These are phyloP conservation scores for Callosobruchus maculatus DNA, from an alignment of 2,888 invertebrate species.

Conservation along the genomic window DNA sequence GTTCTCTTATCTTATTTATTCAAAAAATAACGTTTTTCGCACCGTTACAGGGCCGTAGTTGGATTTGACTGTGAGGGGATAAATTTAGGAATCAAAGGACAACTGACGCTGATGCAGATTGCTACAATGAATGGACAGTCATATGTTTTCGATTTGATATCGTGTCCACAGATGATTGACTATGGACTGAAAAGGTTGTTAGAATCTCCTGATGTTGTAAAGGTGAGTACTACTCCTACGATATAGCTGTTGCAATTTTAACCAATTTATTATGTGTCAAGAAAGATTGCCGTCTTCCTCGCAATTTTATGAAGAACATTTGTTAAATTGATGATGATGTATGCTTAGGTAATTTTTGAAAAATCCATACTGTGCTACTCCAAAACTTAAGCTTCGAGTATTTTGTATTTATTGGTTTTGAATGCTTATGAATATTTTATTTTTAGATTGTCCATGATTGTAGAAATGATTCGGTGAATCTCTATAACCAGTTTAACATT, in stretches of 20 bases:
- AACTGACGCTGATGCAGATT: constrained; percentile 81
- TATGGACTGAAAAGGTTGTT: constrained; percentile 77
- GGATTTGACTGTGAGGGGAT: constrained; percentile 93
- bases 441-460: constrained; percentile 83
- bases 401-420: too few species aligned
- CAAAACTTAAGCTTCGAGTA: too few species aligned
- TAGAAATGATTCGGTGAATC: constrained; percentile 84
- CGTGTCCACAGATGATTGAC: constrained; percentile 77
- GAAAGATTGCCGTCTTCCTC: too few species aligned
- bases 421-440: too few species aligned
- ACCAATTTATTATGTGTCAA: too few species aligned
- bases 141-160: constrained; percentile 83
- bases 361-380: too few species aligned
- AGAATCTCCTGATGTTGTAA: constrained; percentile 76
- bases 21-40: background rate
- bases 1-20: too few species aligned
- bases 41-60: constrained; percentile 55
- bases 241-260: too few species aligned
- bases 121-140: constrained; percentile 79
- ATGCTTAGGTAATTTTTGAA: too few species aligned
- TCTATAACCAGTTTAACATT: constrained; percentile 82
- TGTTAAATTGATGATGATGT: too few species aligned
- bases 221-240: constrained; percentile 52
- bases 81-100: constrained; percentile 84
- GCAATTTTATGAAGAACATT: too few species aligned